Percentiles rank a stretch among this genome's conserved stretches.
Conservation (phyloP, 2,113 vertebrate genomes). For the Elanus axillaris region DNA sequence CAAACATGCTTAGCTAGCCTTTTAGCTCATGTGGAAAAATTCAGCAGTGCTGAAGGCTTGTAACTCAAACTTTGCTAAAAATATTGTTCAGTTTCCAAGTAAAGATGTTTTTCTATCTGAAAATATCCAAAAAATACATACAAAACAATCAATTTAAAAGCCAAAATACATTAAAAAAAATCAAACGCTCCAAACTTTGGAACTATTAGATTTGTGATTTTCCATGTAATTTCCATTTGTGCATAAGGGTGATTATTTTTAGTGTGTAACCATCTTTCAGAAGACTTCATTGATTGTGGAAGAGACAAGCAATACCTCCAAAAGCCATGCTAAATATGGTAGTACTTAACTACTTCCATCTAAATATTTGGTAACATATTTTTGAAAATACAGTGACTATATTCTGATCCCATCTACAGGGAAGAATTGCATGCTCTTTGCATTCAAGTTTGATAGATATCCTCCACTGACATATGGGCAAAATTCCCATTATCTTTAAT, state of each 20-base stretch:
- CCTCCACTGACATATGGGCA: background rate
- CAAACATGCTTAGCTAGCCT: background rate
- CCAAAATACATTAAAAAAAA: background rate
- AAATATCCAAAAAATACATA: background rate
- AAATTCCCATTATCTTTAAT: background rate
- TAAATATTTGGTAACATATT: background rate
- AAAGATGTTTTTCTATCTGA: background rate
- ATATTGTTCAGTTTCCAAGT: background rate
- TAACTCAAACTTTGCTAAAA: background rate
- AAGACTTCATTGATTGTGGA: background rate
- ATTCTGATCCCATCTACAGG: background rate
- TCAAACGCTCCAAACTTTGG: background rate
- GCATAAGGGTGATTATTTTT: background rate
- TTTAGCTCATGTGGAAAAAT: background rate
- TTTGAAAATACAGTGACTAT: background rate
- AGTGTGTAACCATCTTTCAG: background rate
- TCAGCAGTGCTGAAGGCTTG: background rate
- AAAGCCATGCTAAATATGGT: background rate
- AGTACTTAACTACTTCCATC: background rate
- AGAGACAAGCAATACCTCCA: background rate
- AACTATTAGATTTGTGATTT: background rate
- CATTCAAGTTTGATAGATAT: background rate
- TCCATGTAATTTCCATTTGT: background rate
- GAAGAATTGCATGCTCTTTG: background rate
- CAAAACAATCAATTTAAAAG: background rate